Conservation (phyloP, 2,113 vertebrate species). For the Numenius arquata region DNA sequence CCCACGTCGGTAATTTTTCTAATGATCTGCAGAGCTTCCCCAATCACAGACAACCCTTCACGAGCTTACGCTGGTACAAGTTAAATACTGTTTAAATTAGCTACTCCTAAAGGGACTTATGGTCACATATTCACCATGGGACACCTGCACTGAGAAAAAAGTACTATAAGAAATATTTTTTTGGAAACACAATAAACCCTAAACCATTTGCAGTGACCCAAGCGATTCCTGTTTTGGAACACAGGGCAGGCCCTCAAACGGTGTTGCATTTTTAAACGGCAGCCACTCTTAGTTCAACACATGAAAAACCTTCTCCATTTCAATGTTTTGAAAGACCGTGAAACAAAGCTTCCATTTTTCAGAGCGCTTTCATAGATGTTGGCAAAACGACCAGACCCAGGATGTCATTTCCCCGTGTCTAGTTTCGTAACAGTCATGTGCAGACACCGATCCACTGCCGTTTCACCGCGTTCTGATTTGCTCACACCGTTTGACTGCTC, state of each 20-base stretch:
- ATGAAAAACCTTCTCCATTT: neutral
- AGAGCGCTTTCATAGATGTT: neutral
- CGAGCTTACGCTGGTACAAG: neutral
- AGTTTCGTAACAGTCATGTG: neutral
- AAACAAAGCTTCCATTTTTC: neutral
- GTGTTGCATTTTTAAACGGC: neutral
- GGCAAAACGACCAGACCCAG: neutral
- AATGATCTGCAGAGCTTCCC: neutral
- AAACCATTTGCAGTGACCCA: neutral
- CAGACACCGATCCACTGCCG: neutral
- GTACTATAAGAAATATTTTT: neutral
- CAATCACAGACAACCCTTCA: neutral
- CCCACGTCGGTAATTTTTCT: too few relatives aligned
- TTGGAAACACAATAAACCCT: neutral
- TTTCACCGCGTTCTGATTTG: neutral
- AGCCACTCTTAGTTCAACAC: too few relatives aligned
- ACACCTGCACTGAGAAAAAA: neutral
- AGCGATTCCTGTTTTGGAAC: neutral
- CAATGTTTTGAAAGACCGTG: neutral
- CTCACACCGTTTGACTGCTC: neutral
- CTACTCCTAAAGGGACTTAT: neutral
- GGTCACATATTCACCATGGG: neutral
- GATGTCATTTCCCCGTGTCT: neutral
- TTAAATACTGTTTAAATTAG: neutral
- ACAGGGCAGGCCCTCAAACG: neutral